Conservation (phyloP, 2,888 invertebrate genomes). For the Diabrotica balteata region DNA sequence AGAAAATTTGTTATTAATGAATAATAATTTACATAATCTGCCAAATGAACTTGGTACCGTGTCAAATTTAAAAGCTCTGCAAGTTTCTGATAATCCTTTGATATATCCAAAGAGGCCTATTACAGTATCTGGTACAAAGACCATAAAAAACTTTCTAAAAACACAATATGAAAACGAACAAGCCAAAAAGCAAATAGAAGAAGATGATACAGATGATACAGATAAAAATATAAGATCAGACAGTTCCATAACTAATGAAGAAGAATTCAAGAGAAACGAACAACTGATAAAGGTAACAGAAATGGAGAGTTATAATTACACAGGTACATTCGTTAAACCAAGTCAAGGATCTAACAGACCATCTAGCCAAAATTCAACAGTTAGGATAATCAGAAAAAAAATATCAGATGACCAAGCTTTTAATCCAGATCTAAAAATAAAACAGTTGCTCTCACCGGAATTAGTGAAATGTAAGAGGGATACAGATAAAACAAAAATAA, state of each 20-base stretch:
- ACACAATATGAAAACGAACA: slow-evolving; percentile 46
- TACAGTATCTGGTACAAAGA: slow-evolving; percentile 62
- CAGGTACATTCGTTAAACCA: too few relatives aligned
- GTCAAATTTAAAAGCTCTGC: slow-evolving; percentile 67
- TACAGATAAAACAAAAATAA: slow-evolving; percentile 43
- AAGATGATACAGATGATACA: background rate
- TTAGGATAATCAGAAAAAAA: slow-evolving; percentile 20
- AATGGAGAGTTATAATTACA: background rate
- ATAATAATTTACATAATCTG: slow-evolving; percentile 66
- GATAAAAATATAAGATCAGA: slow-evolving; percentile 31
- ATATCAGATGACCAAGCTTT: slow-evolving; percentile 22
- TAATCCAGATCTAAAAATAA: slow-evolving; percentile 39
- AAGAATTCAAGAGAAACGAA: background rate
- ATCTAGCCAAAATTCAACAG: background rate
- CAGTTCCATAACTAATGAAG: slow-evolving; percentile 11
- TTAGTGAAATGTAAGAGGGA: slow-evolving; percentile 18
- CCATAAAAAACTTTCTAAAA: slow-evolving; percentile 51
- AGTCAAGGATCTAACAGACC: background rate
- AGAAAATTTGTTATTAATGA: slow-evolving; percentile 70
- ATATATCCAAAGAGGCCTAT: slow-evolving; percentile 66
- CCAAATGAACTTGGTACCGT: slow-evolving; percentile 69
- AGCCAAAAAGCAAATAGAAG: slow-evolving; percentile 21
- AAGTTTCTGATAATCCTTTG: slow-evolving; percentile 69
- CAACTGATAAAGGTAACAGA: slow-evolving; percentile 2
- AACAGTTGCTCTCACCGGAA: slow-evolving; percentile 35